Base-by-base conservation (phyloP, 2,888 invertebrate species). In the Dioctria rufipes region DNA sequence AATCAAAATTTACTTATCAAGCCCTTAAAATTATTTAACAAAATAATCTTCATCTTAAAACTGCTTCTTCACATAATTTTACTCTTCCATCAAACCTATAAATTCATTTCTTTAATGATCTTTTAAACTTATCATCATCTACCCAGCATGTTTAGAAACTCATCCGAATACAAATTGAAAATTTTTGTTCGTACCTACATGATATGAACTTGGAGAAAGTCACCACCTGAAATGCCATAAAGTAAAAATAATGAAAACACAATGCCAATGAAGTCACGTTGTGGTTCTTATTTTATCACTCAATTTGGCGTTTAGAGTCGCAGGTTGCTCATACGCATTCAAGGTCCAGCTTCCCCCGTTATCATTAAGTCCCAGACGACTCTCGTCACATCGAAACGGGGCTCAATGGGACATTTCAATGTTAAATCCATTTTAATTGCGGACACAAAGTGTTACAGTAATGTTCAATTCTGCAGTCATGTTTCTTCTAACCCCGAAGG, bases 401-500 rank as follows among this genome's bases (percentile, higher is more conserved):
- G 65, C 78, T 49, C 78, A 13, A 37, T 46, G 51, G 75, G 65
- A 39, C 40, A 65, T 78, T 78, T 65, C 65, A 49, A 43, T 63
- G 63, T 39, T 63, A 78, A 78, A 65, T 78, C 78, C 78, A 78
- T 63, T 78, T 78, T 78, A 78, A 78, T 78, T 78, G 78, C 65
- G 78, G 51, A 65, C 65, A 49, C 49, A 78, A 78, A 78, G 40
- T 63, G 51, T 78, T 63, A 63, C 63, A 63, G 51, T 78, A 78
- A 78, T 65, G 51, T 49, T 63, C 40, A 46, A 13, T 58, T 75
- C 61, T 25, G 43, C 60, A 46, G 43, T 58, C 2, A 25, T 25
- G 37, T 6, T 25, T 2, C 46, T 46, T 46, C 4, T 11, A 54
- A 43, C 37, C 71, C 71, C 13, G 6, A 42, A 49, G 43, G 11